phyloP scores from a whole-genome alignment of 2,113 vertebrate species.

The Trachemys scripta region DNA sequence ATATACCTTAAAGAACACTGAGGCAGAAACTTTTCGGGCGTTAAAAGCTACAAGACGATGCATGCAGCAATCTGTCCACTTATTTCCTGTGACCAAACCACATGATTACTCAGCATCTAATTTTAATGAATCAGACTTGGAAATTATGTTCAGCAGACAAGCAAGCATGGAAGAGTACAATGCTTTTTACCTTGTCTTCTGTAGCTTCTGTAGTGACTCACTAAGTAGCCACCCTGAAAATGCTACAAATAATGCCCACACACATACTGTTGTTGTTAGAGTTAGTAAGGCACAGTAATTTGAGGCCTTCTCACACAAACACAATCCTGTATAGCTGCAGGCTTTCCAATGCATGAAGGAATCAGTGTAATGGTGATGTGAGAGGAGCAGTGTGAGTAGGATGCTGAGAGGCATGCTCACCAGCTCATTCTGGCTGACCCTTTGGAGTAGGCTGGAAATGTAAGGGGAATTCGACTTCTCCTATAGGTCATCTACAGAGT shows the following conservation, averaged over 20 bases:
- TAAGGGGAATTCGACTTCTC: neutral
- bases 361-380: neutral
- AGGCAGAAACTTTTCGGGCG: accelerated
- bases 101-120: neutral
- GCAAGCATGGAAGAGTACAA: neutral
- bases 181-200: neutral
- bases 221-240: neutral
- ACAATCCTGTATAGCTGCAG: neutral
- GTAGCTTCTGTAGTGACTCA: constrained; percentile 24
- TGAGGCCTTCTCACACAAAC: neutral
- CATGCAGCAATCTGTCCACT: neutral
- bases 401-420: accelerated
- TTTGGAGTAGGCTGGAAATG: neutral
- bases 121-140: constrained; percentile 28
- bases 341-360: neutral
- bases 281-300: neutral
- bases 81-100: neutral
- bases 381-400: neutral
- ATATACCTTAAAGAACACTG: neutral
- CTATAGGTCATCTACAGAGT: neutral
- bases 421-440: neutral
- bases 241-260: constrained; percentile 42
- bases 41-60: neutral
- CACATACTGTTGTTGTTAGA: constrained; percentile 21
- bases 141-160: constrained; percentile 13